Evolutionary conservation across 2,888 invertebrate species (phyloP), one percentile per base, ranked within the genome.

Genomic region (Nomada hirtipes): DNA sequence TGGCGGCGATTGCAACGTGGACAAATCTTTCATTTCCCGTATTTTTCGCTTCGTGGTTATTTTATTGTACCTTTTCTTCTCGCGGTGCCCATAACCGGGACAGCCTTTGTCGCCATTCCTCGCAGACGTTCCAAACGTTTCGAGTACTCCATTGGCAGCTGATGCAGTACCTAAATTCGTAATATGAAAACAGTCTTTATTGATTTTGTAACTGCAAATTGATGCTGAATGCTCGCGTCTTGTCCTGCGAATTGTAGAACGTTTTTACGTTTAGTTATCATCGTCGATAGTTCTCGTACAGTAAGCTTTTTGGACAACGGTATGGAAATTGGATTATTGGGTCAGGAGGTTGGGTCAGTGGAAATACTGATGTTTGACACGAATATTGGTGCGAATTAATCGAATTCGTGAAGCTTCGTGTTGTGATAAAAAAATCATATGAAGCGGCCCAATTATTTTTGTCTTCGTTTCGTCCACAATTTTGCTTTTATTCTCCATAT

Each of bases 31-130:
- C 36, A 15, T 60, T 36, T 60, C 18, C 36, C 2, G 9, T 29
- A 20, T 36, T n/a, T 3, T 61, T 61, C 1, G 23, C 29, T 2
- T 36, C 11, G 2, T 20, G 2, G 20, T 47, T 7, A 11, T 26
- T 29, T 18, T n/a, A 2, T 26, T 11, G 18, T 69, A 93, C 93
- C 90, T 93, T 93, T 83, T 93, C 93, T 71, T 93, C 93, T 29
- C 93, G 86, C 15, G 93, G 93, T 47, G 93, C 93, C 93, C 93
- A 93, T 18, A 93, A 87, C 93, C 93, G 93, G 7, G 92, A 92
- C 42, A 93, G 76, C 71, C 91, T 91, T 72, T 93, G 93, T 69
- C 92, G 89, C 93, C 93, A 93, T 74, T 93, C 93, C 78, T 93
- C 92, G 86, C 92, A 93, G 67, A 93, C 89, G 75, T 91, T 91